Base-by-base conservation (phyloP, 2,113 vertebrate species). In the Agapornis roseicollis region DNA sequence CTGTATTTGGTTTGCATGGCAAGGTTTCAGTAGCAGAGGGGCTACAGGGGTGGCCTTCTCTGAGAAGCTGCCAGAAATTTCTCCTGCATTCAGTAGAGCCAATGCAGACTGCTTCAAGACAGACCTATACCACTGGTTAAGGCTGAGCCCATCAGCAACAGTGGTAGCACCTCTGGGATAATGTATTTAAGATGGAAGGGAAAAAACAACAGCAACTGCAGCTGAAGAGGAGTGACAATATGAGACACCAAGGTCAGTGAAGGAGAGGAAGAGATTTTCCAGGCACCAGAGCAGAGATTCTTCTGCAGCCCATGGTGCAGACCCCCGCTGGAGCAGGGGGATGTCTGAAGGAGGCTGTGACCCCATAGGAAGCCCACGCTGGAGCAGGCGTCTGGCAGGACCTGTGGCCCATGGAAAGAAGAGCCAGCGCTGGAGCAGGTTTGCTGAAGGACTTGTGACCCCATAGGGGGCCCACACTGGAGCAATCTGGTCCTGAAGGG, bases 231-330 rank as follows among this genome's bases (percentile, higher is more conserved):
- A 49, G 23, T 33, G 12, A 61, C n/a, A 85, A 7, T 10, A 24
- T 10, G 22, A 49, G 61, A 61, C 12, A 42, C 7, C 10, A 10
- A 42, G 39, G 25, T 61, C n/a, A 42, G 35, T 15, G 25, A 7
- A 44, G 68, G 80, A 2, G 7, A 16, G 20, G 11, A 80, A 31
- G 8, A 68, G 31, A 31, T 37, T 35, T 29, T 55, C 17, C 35
- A 55, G 22, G 15, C 2, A 2, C 53, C 0, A 0, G 15, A 68
- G n/a, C 10, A 0, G 1, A 74, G n/a, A 61, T 6, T 31, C 14
- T 17, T 13, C 17, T 16, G 14, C 29, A 85, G n/a, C 29, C 39
- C 6, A 6, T 9, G n/a, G 17, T 20, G 41, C 41, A 11, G 22
- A 13, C 9, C 15, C n/a, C n/a, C n/a, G 11, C 19, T 4, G 28